These are phyloP conservation scores for Halcyon leucocephala DNA, from an alignment of 2,797 vertebrate genomes.

Conservation along the genomic window DNA sequence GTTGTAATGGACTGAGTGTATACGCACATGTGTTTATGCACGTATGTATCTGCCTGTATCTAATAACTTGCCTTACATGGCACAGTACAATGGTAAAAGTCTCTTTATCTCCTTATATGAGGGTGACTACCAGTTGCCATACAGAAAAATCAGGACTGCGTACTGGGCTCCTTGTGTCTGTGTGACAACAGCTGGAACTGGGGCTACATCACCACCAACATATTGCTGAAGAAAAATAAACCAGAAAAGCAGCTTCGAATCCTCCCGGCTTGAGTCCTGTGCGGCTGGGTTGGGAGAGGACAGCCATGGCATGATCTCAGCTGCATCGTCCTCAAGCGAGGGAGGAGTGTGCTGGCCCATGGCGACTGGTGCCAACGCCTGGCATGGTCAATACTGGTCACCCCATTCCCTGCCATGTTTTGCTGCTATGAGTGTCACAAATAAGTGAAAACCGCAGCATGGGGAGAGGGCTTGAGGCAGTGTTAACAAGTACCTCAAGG, in stretches of 20 bases:
- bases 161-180: no score
- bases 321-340: no score
- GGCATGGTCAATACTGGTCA: no score
- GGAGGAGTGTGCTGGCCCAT: no score
- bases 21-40: neutral
- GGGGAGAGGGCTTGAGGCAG: neutral
- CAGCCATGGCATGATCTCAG: no score
- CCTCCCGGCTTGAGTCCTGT: rapidly evolving
- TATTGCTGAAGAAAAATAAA: neutral
- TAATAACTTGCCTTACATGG: neutral
- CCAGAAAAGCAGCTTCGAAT: neutral
- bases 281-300: no score
- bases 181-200: rapidly evolving
- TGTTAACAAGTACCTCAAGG: neutral
- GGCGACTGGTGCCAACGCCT: no score
- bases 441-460: neutral
- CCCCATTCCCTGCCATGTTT: neutral
- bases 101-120: neutral
- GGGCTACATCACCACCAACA: rapidly evolving
- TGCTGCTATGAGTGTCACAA: neutral
- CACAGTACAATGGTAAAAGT: neutral
- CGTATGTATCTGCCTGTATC: neutral
- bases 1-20: no score
- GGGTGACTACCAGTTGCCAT: neutral
- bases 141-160: neutral